Conservation (phyloP, 2,888 invertebrate species). For the Scrobipalpa costella region DNA sequence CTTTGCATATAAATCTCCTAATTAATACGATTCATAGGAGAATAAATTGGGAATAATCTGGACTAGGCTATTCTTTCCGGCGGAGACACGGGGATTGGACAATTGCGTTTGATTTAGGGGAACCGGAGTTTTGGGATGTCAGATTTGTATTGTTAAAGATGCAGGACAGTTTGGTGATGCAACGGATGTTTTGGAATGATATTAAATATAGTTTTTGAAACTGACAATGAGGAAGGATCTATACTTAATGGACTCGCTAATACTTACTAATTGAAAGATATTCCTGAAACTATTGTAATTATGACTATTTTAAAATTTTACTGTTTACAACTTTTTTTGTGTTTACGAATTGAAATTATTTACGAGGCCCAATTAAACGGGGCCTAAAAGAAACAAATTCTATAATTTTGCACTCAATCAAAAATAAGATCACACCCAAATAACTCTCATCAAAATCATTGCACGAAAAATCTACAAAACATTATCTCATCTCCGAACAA, state of each 20-base stretch:
- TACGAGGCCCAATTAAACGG: too few species aligned
- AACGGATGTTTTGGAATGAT: not conserved
- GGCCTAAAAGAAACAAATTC: not conserved
- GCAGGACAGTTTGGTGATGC: not conserved
- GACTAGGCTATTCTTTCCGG: slow-evolving; percentile 58
- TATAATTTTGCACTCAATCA: not conserved
- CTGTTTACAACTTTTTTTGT: too few species aligned
- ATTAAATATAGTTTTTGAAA: not conserved
- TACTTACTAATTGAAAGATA: not conserved
- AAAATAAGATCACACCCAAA: slow-evolving; percentile 10
- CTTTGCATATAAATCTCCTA: slow-evolving; percentile 81
- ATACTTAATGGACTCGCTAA: too few species aligned
- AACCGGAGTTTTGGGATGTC: slow-evolving; percentile 45
- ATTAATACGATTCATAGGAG: slow-evolving; percentile 70
- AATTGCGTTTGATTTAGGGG: slow-evolving; percentile 73
- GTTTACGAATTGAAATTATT: too few species aligned
- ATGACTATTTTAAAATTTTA: not conserved
- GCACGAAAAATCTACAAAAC: slow-evolving; percentile 47
- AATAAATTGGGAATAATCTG: slow-evolving; percentile 75
- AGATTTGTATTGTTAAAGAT: not conserved
- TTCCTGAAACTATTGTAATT: too few species aligned
- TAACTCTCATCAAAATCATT: not conserved
- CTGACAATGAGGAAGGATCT: not conserved
- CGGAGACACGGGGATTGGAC: slow-evolving; percentile 64
- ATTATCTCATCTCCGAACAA: slow-evolving; percentile 61